Evolutionary conservation across 2,888 invertebrate genomes (phyloP).

Genomic region (Gandaritis pyraliata): DNA sequence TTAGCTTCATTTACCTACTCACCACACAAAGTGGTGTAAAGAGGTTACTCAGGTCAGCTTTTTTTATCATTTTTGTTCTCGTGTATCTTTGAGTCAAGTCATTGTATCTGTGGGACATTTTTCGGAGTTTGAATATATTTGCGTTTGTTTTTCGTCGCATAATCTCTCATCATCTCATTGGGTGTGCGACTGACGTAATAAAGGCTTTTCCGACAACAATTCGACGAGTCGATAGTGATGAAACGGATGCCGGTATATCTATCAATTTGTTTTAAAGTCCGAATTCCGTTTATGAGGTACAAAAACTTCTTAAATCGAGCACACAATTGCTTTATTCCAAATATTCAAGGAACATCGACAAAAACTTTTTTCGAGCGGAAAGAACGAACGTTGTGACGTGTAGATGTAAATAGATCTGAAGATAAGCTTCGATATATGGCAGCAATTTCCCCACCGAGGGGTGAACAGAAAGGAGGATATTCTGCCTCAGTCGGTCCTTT

Average conservation of each 20-base stretch:
- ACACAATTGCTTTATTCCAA: not conserved
- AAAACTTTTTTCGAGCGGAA: conserved; percentile 43
- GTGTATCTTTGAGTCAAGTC: not conserved
- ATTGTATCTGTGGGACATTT: too few relatives aligned
- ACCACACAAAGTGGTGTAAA: conserved; percentile 21
- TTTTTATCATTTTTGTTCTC: not conserved
- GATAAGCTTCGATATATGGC: conserved; percentile 78
- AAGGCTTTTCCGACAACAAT: too few relatives aligned
- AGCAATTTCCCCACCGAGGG: conserved; percentile 73
- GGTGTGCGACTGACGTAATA: too few relatives aligned
- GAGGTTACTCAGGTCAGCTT: conserved; percentile 4
- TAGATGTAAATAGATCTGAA: conserved; percentile 73
- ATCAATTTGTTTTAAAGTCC: too few relatives aligned
- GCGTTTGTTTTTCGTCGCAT: too few relatives aligned
- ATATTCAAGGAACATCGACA: conserved; percentile 12
- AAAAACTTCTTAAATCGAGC: too few relatives aligned
- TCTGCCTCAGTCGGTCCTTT: conserved; percentile 60
- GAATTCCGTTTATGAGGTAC: too few relatives aligned
- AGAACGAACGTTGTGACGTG: conserved; percentile 57
- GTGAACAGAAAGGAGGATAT: conserved; percentile 67
- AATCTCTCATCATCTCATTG: too few relatives aligned
- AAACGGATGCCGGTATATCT: too few relatives aligned
- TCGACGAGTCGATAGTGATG: too few relatives aligned
- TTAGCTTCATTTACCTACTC: conserved; percentile 34
- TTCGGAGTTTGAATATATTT: too few relatives aligned